Base-by-base conservation (phyloP, 2,113 vertebrate species). In the Poecilia latipinna region DNA sequence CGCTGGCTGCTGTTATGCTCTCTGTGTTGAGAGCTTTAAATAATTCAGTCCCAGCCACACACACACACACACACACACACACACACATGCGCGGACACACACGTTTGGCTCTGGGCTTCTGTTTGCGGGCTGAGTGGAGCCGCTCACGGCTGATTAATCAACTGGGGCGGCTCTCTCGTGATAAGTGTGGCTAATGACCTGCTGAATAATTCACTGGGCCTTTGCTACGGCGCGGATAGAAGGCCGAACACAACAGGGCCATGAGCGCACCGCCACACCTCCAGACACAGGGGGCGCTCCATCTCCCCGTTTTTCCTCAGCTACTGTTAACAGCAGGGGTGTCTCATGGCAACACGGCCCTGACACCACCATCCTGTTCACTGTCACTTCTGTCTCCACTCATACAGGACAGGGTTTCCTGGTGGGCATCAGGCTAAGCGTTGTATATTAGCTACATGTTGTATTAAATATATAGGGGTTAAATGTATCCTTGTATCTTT, bases 101-200 rank as follows among this genome's bases (percentile, higher is more conserved):
- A 37, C 35, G 33, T 48, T 68, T 75, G 51, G 75, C 88, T 82
- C 70, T 81, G 75, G 74, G 90, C 88, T 82, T 79, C 78, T 74
- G 87, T 85, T 87, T 83, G 86, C n/a, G 76, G 86, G 86, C 74
- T 86, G 89, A 88, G 82, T 79, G 82, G 82, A 82, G 75, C 86
- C 68, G 81, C 89, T 92, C 91, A 90, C 79, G 87, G 84, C 91
- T 93, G 90, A 93, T 93, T 92, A 93, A 93, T 91, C 77, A 89
- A 88, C 89, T 80, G 85, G 89, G 85, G 86, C 89, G 82, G 79
- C 88, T 86, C 86, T 88, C 90, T 93, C 91, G 88, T 88, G 92
- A 90, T 91, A 93, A 93, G 86, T 93, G 92, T 92, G 91, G 86
- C 91, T 93, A 93, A 93, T 92, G 92, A 93, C 89, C 92, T 92